Base-by-base conservation (phyloP, 1,140 invertebrate genomes). In the Sinella curviseta region DNA sequence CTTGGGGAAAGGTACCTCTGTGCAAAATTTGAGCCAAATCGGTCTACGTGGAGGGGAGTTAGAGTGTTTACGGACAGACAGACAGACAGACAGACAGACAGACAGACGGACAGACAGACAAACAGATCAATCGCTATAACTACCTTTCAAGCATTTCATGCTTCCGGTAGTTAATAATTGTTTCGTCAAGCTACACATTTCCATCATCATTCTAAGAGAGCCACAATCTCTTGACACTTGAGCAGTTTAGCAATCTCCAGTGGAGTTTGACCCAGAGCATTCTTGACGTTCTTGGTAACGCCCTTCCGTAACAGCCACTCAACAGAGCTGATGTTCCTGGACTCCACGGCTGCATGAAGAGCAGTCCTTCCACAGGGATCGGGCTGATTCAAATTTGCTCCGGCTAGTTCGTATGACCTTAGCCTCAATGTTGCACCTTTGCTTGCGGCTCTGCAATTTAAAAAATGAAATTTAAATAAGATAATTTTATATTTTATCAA, bases 311-410 rank as follows among this genome's bases (percentile, higher is more conserved):
- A 17, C 0, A 91, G 84, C 77, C 88, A 90, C 12, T 85, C 76
- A 0, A 88, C 84, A 3, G 85, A 78, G 4, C 85, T 76, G 1
- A 48, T 33, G 3, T 87, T 86, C 20, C 88, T 87, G 79, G 90
- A 88, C 35, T 90, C 80, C 0, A 87, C 87, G 0, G 90, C 91
- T 57, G 89, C 83, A 85, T 93, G 91, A 16, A 93, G 83, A 0
- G 91, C 87, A 0, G 92, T 92, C 30, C 91, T 85, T 54, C 90
- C 91, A 0, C 89, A 89, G 12, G 88, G 83, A 85, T 93, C 91
- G 0, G 84, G 75, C 81, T 90, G 88, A 0, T 89, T 88, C 0
- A 93, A 81, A 86, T 92, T 90, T 0, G 89, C 91, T 4, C 92
- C 91, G 2, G 92, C 92, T n/a, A 90, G 73, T 14, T 87, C 81